Conservation (phyloP, 1,140 invertebrate genomes). For the Drosophila truncata region DNA sequence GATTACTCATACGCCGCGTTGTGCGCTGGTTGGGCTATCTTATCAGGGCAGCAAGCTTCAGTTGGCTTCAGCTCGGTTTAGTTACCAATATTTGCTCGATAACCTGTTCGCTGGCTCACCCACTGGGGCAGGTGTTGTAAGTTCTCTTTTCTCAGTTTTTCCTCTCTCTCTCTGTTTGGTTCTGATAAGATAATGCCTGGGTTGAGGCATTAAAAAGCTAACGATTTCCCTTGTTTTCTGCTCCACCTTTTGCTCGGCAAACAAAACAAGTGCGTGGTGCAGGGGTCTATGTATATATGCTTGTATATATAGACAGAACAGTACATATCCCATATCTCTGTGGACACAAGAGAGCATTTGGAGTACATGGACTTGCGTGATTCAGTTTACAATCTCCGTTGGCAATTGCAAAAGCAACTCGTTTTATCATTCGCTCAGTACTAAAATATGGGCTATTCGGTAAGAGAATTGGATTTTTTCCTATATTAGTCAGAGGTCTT, state of each 20-base stretch:
- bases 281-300: not conserved
- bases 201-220: slow-evolving; percentile 68
- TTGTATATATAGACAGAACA: slow-evolving; percentile 3
- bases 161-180: slow-evolving; percentile 23
- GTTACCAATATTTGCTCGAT: slow-evolving; percentile 81
- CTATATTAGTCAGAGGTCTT: slow-evolving; percentile 31
- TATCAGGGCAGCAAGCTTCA: slow-evolving; percentile 55
- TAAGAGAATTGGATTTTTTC: slow-evolving; percentile 17
- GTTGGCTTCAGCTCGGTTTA: slow-evolving; percentile 46
- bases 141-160: slow-evolving; percentile 3
- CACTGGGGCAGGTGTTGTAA: slow-evolving; percentile 51
- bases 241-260: slow-evolving; percentile 48
- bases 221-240: slow-evolving; percentile 58
- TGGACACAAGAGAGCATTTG: slow-evolving; percentile 6
- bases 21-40: slow-evolving; percentile 51
- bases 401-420: slow-evolving; percentile 30
- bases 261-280: slow-evolving; percentile 59
- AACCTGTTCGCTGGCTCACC: slow-evolving; percentile 45
- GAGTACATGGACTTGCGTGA: slow-evolving; percentile 46
- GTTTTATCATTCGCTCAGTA: slow-evolving; percentile 26
- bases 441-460: slow-evolving; percentile 36
- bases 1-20: slow-evolving; percentile 75
- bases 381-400: slow-evolving; percentile 67
- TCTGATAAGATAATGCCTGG: slow-evolving; percentile 67
- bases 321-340: slow-evolving; percentile 12